Conservation (phyloP, 2,888 invertebrate species). For the Cryptocephalus primarius region DNA sequence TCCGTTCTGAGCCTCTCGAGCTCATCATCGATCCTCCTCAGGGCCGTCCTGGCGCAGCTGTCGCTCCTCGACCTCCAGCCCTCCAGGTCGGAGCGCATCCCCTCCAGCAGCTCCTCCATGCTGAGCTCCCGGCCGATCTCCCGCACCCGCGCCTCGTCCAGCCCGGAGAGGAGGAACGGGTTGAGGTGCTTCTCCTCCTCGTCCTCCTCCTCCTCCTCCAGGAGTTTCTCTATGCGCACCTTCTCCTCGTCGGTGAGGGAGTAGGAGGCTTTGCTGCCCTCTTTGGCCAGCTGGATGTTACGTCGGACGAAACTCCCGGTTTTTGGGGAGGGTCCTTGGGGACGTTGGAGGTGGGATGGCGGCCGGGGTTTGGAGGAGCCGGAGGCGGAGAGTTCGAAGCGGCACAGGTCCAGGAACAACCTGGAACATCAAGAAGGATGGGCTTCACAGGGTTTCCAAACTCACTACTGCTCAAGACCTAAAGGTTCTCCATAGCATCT, state of each 20-base stretch:
- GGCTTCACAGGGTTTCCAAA: too few species aligned
- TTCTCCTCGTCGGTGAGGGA: background rate
- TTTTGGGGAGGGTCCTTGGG: too few species aligned
- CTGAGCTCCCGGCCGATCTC: background rate
- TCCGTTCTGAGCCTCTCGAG: background rate
- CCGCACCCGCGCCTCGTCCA: background rate
- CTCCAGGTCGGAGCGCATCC: background rate
- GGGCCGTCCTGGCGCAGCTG: background rate
- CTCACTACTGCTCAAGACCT: too few species aligned
- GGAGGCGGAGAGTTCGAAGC: too few species aligned
- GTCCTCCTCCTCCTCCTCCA: background rate
- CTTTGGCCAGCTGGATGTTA: background rate
- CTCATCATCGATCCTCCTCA: background rate
- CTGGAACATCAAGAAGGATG: too few species aligned
- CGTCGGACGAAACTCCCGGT: background rate
- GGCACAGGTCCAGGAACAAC: background rate
- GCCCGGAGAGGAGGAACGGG: too few species aligned
- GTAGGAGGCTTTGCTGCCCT: background rate
- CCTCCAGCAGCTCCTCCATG: background rate
- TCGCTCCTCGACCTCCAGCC: background rate
- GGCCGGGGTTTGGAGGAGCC: too few species aligned
- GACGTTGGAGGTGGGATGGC: too few species aligned
- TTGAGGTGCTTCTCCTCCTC: background rate
- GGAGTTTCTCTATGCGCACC: background rate
- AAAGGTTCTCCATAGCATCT: too few species aligned